Conservation (phyloP, 23 tunicate genomes). For the Aplidium turbinatum region DNA sequence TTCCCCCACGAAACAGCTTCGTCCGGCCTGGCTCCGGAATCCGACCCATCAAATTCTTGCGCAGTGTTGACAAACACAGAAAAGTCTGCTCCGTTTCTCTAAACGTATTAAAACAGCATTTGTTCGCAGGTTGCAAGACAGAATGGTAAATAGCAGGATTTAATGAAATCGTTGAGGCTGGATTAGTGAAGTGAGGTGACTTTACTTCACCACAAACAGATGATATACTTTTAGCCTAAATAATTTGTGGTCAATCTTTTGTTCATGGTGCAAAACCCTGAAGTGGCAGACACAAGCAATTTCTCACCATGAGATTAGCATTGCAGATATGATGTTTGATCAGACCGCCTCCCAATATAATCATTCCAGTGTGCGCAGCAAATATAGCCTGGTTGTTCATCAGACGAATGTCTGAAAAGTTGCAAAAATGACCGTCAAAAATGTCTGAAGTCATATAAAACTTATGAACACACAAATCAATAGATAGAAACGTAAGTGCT, state of each 20-base stretch:
- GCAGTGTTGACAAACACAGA: slow-evolving; percentile 95
- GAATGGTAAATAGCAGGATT: too few species aligned
- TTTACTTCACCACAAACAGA: too few species aligned
- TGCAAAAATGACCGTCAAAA: too few species aligned
- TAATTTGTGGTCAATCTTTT: not conserved
- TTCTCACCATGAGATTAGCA: slow-evolving; percentile 87
- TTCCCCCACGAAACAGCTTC: slow-evolving; percentile 99
- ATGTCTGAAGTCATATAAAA: too few species aligned
- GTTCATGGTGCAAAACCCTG: not conserved
- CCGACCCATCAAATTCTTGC: slow-evolving; percentile 95
- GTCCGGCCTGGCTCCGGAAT: slow-evolving; percentile 94
- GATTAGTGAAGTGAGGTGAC: too few species aligned
- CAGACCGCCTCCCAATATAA: slow-evolving; percentile 90
- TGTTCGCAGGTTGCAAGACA: too few species aligned
- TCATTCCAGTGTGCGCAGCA: slow-evolving; percentile 94
- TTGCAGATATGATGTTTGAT: slow-evolving; percentile 97
- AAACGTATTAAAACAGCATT: too few species aligned
- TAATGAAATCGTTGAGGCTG: too few species aligned
- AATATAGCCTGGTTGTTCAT: slow-evolving; percentile 86
- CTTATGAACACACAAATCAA: too few species aligned
- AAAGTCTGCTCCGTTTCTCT: slow-evolving; percentile 96
- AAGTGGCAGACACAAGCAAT: not conserved
- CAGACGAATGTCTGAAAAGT: slow-evolving; percentile 68
- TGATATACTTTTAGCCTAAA: too few species aligned
- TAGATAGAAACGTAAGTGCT: too few species aligned